Conservation (phyloP, 2,113 vertebrate species). For the Hippoglossus stenolepis region DNA sequence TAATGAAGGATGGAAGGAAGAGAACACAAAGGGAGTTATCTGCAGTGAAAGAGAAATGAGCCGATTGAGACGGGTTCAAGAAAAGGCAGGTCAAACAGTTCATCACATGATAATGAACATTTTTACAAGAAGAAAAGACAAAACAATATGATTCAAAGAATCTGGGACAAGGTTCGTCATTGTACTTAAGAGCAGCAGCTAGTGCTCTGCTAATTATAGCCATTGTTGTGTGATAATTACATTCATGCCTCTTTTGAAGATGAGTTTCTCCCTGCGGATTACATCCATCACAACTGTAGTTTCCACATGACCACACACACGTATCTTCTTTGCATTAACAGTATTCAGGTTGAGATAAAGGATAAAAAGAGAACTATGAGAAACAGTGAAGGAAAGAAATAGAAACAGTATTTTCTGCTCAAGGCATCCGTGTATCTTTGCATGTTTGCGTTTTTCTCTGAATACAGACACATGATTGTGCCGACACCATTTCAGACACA, state of each 20-base stretch:
- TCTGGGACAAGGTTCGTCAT: constrained; percentile 38
- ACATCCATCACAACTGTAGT: constrained; percentile 21
- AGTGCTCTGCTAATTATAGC: constrained; percentile 61
- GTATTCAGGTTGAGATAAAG: neutral
- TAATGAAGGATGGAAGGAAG: neutral
- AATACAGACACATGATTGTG: neutral
- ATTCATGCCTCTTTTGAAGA: constrained; percentile 60
- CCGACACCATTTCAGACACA: neutral
- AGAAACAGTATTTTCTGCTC: neutral
- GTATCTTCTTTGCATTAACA: constrained; percentile 23
- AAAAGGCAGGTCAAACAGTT: constrained; percentile 33
- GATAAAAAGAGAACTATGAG: constrained; percentile 6
- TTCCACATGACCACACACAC: constrained; percentile 26
- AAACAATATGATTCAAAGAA: constrained; percentile 44
- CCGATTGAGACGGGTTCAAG: constrained; percentile 12
- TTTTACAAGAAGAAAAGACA: constrained; percentile 27
- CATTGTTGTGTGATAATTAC: constrained; percentile 60
- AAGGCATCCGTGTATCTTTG: neutral
- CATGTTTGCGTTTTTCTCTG: neutral
- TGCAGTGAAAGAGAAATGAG: constrained; percentile 13
- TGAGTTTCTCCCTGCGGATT: constrained; percentile 52
- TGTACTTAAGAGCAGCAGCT: constrained; percentile 35
- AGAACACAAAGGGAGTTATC: constrained; percentile 3
- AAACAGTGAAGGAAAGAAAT: constrained; percentile 22
- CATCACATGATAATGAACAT: constrained; percentile 39